phyloP scores from a whole-genome alignment of 2,888 invertebrate species.

The Scaptomyza parva region DNA sequence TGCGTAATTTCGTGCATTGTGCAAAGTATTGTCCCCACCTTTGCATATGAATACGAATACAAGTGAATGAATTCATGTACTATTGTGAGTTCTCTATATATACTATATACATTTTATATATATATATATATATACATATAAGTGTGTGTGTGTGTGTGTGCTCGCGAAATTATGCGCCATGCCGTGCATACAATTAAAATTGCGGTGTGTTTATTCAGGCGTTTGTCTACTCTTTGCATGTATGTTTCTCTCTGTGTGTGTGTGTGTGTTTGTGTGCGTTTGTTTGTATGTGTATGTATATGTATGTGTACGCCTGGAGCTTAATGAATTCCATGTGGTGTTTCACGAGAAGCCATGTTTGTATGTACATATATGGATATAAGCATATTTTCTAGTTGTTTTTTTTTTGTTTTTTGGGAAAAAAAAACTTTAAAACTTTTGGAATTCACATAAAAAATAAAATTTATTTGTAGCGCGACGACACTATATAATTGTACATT shows the following conservation, averaged over 20 bases:
- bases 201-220: constrained; percentile 52
- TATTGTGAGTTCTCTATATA: background rate
- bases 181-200: constrained; percentile 57
- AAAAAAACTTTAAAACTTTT: background rate
- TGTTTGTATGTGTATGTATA: constrained; percentile 4
- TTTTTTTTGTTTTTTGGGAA: background rate
- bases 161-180: constrained; percentile 50
- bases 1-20: constrained; percentile 50
- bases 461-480: too few species aligned
- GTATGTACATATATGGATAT: constrained; percentile 1
- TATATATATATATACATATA: constrained; percentile 2
- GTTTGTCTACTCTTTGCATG: constrained; percentile 32
- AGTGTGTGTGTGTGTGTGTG: constrained; percentile 10
- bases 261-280: constrained; percentile 3
- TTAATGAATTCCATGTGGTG: constrained; percentile 45
- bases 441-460: background rate
- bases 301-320: constrained; percentile 13
- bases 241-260: background rate
- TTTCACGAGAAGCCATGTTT: constrained; percentile 12
- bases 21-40: constrained; percentile 41
- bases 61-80: constrained; percentile 25
- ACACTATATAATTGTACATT: too few species aligned
- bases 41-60: constrained; percentile 40
- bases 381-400: background rate
- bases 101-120: too few species aligned